Evolutionary conservation across 1,140 invertebrate species (phyloP), one percentile per base, ranked within the genome.

Genomic region (Helicoverpa zea): DNA sequence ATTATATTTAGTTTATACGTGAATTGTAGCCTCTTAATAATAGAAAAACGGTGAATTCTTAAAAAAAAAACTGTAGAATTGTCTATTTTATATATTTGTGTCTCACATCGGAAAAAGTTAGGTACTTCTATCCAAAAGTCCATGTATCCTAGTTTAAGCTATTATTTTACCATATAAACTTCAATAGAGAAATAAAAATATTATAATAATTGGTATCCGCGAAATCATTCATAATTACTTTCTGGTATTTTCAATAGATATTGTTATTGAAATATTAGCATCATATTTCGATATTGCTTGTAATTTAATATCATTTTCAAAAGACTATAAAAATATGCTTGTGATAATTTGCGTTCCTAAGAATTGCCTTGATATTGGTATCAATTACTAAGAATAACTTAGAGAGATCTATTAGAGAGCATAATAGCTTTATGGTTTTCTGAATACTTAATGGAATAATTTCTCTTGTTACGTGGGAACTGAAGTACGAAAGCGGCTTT

Each of bases 241-340:
- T 43, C 35, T 43, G 35, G 35, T 43, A 43, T 43, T 43, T 5
- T 43, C 35, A 43, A 43, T 43, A 7, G 35, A 7, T 18, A 30
- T 35, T 51, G 9, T 49, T 51, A 68, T 23, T 49, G 5, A 68
- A 47, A 68, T 49, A 68, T 51, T 23, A n/a, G 5, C 11, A 18
- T 51, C n/a, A 12, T 68, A 68, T 51, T 68, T 49, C 64, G n/a
- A 51, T 43, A 68, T 49, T 68, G 64, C 64, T 68, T 51, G n/a
- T 68, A 68, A 64, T 43, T 64, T 51, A 18, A 51, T 68, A 68
- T 68, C 43, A 4, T 49, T 49, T 68, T 68, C n/a, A 59, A 23
- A 51, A 68, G 7, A n/a, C n/a, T 68, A 51, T 59, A n/a, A 51
- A 16, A 16, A 51, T 23, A 43, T 64, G 18, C 7, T 13, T 14